A percentile compares a stretch with the other conserved stretches of the same genome.
Conservation (phyloP, 2,113 vertebrate genomes). For the Meles meles region DNA sequence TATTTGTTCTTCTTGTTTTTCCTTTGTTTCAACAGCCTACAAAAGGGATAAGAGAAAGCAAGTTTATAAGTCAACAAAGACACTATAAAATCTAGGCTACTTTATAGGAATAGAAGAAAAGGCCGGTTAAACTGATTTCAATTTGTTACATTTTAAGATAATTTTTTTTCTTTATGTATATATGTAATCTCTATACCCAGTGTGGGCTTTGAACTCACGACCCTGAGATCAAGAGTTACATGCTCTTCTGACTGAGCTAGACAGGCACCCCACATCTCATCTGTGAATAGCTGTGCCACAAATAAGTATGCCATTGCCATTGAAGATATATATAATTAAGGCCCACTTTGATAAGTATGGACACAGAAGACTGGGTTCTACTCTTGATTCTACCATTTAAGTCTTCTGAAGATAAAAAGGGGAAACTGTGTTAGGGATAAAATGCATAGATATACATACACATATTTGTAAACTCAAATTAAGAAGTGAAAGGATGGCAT, state of each 20-base stretch:
- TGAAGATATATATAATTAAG: neutral
- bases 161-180: neutral
- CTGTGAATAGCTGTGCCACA: neutral
- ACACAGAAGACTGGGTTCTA: neutral
- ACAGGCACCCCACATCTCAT: neutral
- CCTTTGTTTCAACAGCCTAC: constrained; percentile 87
- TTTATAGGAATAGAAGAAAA: neutral
- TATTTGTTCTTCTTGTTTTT: constrained; percentile 80
- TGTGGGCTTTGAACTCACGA: neutral
- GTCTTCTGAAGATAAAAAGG: neutral
- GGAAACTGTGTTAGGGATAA: neutral
- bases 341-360: neutral
- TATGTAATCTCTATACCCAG: neutral
- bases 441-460: neutral
- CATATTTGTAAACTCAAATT: neutral
- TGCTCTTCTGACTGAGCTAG: neutral
- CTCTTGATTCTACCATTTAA: neutral
- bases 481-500: neutral
- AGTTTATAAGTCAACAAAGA: neutral
- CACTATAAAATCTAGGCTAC: neutral
- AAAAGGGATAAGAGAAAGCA: constrained; percentile 12
- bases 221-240: neutral
- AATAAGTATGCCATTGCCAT: neutral
- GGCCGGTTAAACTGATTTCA: neutral
- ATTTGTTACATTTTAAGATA: neutral